Evolutionary conservation across 2,797 vertebrate genomes (phyloP), one percentile per base, ranked within the genome.

Genomic region (Mormyrops attenuatus): DNA sequence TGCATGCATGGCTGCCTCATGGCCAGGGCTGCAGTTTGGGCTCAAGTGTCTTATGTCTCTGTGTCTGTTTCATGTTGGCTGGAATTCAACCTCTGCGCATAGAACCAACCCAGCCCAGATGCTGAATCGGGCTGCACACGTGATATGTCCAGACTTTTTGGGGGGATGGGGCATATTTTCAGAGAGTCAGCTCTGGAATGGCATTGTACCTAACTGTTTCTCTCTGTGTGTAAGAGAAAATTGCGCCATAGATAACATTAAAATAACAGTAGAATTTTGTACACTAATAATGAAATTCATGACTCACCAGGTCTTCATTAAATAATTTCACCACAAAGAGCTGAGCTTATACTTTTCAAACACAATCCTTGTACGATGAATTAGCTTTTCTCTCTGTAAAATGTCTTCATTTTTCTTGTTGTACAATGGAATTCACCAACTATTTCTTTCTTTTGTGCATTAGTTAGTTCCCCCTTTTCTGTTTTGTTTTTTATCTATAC

Each of bases 281-380:
- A 38, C 13, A 73, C 30, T 4, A 30, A 30, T 73, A 34, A 34
- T 73, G 66, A 38, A 73, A 73, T 38, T 73, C 30, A 4, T 4
- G 30, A 73, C 26, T 73, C 30, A 73, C 4, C 13, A 73, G 57
- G 8, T 26, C 57, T n/a, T n/a, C 20, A n/a, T 57, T 63, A 73
- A 73, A 73, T 30, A 73, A 73, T 73, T 73, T 73, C 30, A 38
- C 30, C 66, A 13, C 38, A 44, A 80, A 80, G 38, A 41, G 38
- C 73, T 44, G 73, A 80, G 73, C 73, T 80, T 38, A 44, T 80
- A 80, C 73, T 8, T 80, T 80, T 80, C 73, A 80, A 80, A 80
- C 73, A 41, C 38, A 41, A 77, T 41, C 30, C 17, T 41, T 41
- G 34, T 77, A 77, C 2, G 15, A 80, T 80, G 15, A 80, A 77